Conservation (phyloP, 2,888 invertebrate genomes). For the Melipona bicolor region DNA sequence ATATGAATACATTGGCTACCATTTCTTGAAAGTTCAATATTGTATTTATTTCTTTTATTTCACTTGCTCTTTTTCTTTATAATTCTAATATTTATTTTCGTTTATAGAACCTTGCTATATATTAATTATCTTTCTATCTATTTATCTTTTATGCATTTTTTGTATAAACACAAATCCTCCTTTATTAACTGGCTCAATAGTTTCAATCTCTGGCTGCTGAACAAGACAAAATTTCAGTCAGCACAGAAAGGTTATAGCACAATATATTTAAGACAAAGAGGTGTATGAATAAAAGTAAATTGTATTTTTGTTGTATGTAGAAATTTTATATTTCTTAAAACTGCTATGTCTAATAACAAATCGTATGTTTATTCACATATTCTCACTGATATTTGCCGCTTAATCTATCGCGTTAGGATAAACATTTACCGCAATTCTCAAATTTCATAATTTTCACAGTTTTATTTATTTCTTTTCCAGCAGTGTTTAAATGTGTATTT, state of each 20-base stretch:
- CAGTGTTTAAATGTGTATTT: constrained; percentile 8
- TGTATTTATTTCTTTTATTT: neutral
- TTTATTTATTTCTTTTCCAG: constrained; percentile 13
- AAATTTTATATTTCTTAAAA: constrained; percentile 72
- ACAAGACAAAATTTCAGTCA: neutral
- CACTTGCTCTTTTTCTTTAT: neutral
- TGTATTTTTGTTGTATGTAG: constrained; percentile 59
- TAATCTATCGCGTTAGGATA: constrained; percentile 31
- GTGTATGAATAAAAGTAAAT: constrained; percentile 19
- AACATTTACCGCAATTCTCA: constrained; percentile 40
- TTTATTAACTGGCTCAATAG: neutral
- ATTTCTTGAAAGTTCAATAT: neutral
- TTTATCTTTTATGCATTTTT: neutral
- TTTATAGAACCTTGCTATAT: neutral
- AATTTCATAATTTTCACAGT: constrained; percentile 33
- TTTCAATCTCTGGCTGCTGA: neutral
- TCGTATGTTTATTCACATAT: constrained; percentile 63
- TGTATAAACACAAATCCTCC: neutral
- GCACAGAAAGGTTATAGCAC: neutral
- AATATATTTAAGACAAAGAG: neutral
- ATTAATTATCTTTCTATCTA: neutral
- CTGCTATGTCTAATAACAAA: constrained; percentile 72
- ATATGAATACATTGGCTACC: neutral
- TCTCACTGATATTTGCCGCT: constrained; percentile 48
- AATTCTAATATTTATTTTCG: neutral